Base-by-base conservation (phyloP, 2,888 invertebrate species). In the Panopea generosa region DNA sequence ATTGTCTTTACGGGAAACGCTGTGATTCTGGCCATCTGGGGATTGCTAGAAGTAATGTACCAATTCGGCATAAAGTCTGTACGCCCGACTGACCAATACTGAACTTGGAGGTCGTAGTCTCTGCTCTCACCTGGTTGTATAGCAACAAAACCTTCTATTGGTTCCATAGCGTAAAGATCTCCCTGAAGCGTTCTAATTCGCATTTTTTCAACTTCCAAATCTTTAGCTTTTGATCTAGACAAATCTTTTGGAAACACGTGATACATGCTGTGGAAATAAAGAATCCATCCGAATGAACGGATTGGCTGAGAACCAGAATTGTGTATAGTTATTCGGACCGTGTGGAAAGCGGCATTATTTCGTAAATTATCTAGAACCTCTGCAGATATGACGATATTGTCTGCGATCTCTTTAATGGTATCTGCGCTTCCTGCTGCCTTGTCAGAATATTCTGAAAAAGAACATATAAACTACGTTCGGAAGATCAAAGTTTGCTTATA, bases 201-300 rank as follows among this genome's bases (percentile, higher is more conserved):
- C 14, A 86, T 38, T 14, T 75, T 75, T 50, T 86, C 82, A 27
- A 60, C 24, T 11, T 70, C 56, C n/a, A 77, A 60, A 18, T 67
- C 60, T 2, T 63, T 27, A 20, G 56, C 29, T 29, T 49, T 66
- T 26, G 61, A 49, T 45, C 62, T 67, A 9, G 88, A 85, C 1
- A 88, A 75, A 1, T 71, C 62, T 1, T 70, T 76, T 0, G 88
- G 84, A 57, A 85, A 86, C 11, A 88, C 76, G 65, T 88, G 71
- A 22, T 84, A 85, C 29, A 86, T 72, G 50, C 86, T 87, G 45
- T 86, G 87, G 59, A 90, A 89, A 55, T 84, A 90, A 14, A 90
- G 73, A 11, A 66, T 65, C 89, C 89, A 90, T 24, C 75, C 68
- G 3, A 60, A 62, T 11, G 61, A 33, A 0, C 70, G 50, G 16